Evolutionary conservation across 1,140 invertebrate genomes (phyloP).

Genomic region (Antheraea pernyi): DNA sequence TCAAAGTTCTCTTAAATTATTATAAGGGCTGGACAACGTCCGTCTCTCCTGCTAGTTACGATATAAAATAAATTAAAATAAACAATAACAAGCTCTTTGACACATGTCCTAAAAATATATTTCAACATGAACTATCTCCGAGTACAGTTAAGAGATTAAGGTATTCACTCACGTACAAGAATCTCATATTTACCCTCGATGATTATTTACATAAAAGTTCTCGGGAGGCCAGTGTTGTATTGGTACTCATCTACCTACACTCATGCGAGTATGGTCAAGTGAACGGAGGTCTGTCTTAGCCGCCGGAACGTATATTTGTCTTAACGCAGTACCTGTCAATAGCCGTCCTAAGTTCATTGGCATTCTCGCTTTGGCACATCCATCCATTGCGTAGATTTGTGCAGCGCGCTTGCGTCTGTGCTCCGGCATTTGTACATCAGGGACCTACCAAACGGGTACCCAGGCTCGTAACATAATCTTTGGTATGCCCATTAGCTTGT

Average conservation of each 20-base stretch:
- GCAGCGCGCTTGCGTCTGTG: conserved; percentile 50
- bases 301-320: conserved; percentile 73
- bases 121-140: conserved; percentile 28
- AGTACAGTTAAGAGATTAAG: conserved; percentile 51
- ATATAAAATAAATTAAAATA: background rate
- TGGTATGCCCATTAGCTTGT: conserved; percentile 70
- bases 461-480: conserved; percentile 61
- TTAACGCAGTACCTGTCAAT: conserved; percentile 78
- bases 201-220: conserved; percentile 70
- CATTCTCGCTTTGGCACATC: conserved; percentile 71
- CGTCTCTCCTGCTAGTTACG: no score
- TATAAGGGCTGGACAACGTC: no score
- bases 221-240: conserved; percentile 63
- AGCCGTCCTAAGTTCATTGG: conserved; percentile 73
- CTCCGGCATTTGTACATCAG: conserved; percentile 52
- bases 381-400: conserved; percentile 68
- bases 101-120: conserved; percentile 26
- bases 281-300: conserved; percentile 70
- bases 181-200: conserved; percentile 63
- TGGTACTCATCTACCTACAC: conserved; percentile 43
- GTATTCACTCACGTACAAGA: conserved; percentile 52
- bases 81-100: background rate
- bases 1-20: no score
- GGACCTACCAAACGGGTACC: conserved; percentile 61
- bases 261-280: conserved; percentile 61